Evolutionary conservation across 2,888 invertebrate species (phyloP).

Genomic region (Platerodrilus igneus): DNA sequence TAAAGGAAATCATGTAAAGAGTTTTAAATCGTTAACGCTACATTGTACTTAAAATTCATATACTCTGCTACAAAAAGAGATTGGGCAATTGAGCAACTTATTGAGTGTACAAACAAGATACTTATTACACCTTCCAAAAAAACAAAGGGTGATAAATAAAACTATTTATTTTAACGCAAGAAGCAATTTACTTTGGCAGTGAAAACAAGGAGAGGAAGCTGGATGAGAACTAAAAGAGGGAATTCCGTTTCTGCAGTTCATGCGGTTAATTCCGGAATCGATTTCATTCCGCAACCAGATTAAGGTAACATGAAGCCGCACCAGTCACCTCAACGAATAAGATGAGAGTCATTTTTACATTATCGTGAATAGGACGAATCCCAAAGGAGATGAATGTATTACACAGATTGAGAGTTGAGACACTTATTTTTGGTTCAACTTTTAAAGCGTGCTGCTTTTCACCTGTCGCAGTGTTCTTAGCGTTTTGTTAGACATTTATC

Average conservation of each 20-base stretch:
- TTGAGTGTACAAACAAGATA: too few species aligned
- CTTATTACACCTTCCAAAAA: too few species aligned
- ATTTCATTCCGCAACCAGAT: conserved; percentile 32
- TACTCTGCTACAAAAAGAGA: too few species aligned
- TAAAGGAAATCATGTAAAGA: too few species aligned
- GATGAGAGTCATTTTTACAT: conserved; percentile 31
- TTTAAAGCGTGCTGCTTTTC: conserved; percentile 8
- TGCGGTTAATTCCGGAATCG: conserved; percentile 28
- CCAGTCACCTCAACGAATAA: conserved; percentile 25
- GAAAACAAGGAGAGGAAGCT: conserved; percentile 17
- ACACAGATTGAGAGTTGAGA: conserved; percentile 17
- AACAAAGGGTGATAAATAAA: conserved; percentile 7
- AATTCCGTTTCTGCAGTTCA: conserved; percentile 26
- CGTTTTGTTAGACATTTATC: conserved; percentile 4
- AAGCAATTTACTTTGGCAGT: conserved; percentile 17
- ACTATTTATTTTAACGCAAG: conserved; percentile 16
- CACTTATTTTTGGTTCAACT: conserved; percentile 8
- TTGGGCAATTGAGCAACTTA: too few species aligned
- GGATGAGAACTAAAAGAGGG: conserved; percentile 19
- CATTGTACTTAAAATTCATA: too few species aligned
- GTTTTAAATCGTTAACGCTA: too few species aligned
- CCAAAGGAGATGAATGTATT: conserved; percentile 21
- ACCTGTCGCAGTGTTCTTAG: conserved; percentile 9
- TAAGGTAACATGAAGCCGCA: conserved; percentile 28
- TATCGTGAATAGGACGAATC: conserved; percentile 27